Evolutionary conservation across 2,797 vertebrate species (phyloP), one percentile per base, ranked within the genome.

Genomic region (Staurois parvus): DNA sequence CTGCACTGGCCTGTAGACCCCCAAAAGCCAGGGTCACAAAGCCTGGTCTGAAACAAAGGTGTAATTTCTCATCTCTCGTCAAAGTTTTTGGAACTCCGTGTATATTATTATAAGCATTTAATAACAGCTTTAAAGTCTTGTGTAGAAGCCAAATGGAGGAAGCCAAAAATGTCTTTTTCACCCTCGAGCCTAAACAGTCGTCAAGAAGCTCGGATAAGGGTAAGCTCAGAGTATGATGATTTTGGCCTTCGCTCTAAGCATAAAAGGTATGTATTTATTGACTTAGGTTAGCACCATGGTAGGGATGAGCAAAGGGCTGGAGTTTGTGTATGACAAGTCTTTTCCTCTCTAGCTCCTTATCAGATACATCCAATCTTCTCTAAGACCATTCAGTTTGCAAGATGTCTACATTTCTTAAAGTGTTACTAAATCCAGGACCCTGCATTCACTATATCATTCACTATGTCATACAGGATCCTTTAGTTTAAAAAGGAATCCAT

Each of bases 191-290:
- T 59, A 82, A 82, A 82, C 80, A 74, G 73, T 82, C 26, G 10
- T 28, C 64, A 42, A 64, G n/a, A 82, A 42, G 30, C 69, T 37
- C 21, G n/a, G 56, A 74, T 66, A 64, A 59, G 6, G 17, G 79
- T n/a, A 59, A 64, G 70, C 80, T 32, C 13, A 64, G 79, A 28
- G 70, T n/a, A 73, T 72, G 56, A 74, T 82, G 62, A 82, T 12
- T 74, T 74, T 82, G 70, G 69, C 70, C 26, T 32, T 10, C 4
- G 45, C 19, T 74, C 70, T 82, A 40, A 64, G 52, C n/a, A 28
- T 82, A 11, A 24, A 42, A 66, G 62, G 56, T 74, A 73, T 82
- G 32, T 64, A 73, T 82, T 73, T 82, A 74, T 73, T 74, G 70
- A 82, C 15, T 64, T 24, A 82, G 15, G 40, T 62, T 62, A 62